These are phyloP conservation scores for Icerya purchasi DNA, from an alignment of 2,888 invertebrate species.

Conservation along the genomic window DNA sequence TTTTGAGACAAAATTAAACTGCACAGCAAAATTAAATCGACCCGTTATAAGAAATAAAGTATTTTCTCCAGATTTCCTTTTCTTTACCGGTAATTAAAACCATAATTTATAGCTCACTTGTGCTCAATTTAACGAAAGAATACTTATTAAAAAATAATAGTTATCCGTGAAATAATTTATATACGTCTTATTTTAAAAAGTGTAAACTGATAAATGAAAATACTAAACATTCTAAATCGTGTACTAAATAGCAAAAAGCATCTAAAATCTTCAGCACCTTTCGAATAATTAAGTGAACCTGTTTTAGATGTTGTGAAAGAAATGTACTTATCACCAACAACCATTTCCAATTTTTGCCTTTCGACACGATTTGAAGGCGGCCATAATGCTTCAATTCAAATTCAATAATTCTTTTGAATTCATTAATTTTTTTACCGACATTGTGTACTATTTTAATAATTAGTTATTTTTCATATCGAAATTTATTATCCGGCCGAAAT, in stretches of 20 bases:
- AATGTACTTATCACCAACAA: slow-evolving; percentile 97
- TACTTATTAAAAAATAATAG: too few species aligned
- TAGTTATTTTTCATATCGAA: slow-evolving; percentile 99
- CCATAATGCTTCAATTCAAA: slow-evolving; percentile 70
- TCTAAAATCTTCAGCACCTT: slow-evolving; percentile 89
- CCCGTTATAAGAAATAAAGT: too few species aligned
- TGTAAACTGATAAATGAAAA: slow-evolving; percentile 97
- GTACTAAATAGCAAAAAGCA: slow-evolving; percentile 98
- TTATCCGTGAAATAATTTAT: too few species aligned
- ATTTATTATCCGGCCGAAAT: slow-evolving; percentile 91
- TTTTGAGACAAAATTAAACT: too few species aligned
- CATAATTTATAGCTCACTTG: too few species aligned
- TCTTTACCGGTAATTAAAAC: too few species aligned
- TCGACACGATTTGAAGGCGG: slow-evolving; percentile 57
- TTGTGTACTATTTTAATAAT: slow-evolving; percentile 99
- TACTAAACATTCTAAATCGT: slow-evolving; percentile 96
- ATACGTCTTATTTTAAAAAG: slow-evolving; percentile 99
- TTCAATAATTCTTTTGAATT: slow-evolving; percentile 94
- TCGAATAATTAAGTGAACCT: slow-evolving; percentile 88
- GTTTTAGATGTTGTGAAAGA: slow-evolving; percentile 99
- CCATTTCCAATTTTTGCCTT: slow-evolving; percentile 83
- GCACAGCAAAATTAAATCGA: too few species aligned
- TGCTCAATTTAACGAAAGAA: too few species aligned
- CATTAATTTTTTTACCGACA: slow-evolving; percentile 95
- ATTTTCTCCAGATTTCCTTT: too few species aligned